A percentile compares a stretch with the other conserved stretches of the same genome.
phyloP scores from a whole-genome alignment of 2,113 vertebrate genomes.

The Cranoglanis bouderius region DNA sequence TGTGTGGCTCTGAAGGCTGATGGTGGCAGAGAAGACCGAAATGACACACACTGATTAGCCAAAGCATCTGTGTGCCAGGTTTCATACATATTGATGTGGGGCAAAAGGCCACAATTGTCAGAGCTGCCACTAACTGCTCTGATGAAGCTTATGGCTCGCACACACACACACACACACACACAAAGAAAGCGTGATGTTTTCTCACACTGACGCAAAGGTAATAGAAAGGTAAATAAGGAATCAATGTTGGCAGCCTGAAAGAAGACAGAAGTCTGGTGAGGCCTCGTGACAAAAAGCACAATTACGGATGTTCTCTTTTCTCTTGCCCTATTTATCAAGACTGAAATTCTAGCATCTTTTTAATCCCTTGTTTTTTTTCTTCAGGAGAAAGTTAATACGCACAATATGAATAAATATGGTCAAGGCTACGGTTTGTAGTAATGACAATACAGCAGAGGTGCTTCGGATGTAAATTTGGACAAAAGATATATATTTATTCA shows the following conservation, averaged over 20 bases:
- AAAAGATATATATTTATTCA: background rate
- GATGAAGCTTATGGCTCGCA: conserved; percentile 27
- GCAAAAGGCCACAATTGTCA: conserved; percentile 50
- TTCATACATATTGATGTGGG: conserved; percentile 27
- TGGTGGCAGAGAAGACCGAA: conserved; percentile 45
- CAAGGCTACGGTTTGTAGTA: background rate
- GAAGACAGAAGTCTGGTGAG: conserved; percentile 12
- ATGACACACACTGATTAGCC: conserved; percentile 55
- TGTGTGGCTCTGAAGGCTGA: conserved; percentile 43
- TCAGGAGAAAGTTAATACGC: conserved; percentile 10
- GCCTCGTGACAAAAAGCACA: conserved; percentile 35
- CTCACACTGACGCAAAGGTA: conserved; percentile 55
- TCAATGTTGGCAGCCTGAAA: conserved; percentile 37
- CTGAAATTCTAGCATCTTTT: background rate
- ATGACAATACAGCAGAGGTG: background rate
- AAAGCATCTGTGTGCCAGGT: conserved; percentile 33
- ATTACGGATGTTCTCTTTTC: conserved; percentile 22
- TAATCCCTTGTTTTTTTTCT: conserved; percentile 15
- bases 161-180: conserved; percentile 21
- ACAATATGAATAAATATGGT: conserved; percentile 11
- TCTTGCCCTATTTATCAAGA: conserved; percentile 39
- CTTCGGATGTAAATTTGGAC: background rate
- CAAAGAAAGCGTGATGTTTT: conserved; percentile 54
- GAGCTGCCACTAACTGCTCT: conserved; percentile 29
- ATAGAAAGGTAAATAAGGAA: conserved; percentile 63